Percentiles rank a stretch among this genome's conserved stretches.
Evolutionary conservation across 2,888 invertebrate species (phyloP).

Genomic region (Melinaea marsaeus): DNA sequence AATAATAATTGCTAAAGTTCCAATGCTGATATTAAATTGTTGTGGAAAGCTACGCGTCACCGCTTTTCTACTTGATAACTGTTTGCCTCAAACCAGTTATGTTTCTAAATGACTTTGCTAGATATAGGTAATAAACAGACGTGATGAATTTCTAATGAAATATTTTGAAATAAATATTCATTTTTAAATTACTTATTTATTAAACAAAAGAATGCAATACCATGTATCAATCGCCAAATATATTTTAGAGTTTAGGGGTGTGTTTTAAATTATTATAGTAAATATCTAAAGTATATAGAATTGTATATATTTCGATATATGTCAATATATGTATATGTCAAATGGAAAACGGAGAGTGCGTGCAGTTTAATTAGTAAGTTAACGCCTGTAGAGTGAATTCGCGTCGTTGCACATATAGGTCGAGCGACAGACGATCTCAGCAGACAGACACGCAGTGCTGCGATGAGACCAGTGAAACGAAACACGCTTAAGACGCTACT

Average conservation of each 20-base stretch:
- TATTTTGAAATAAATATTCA: background rate
- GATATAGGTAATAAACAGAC: constrained; percentile 6
- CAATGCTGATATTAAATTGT: constrained; percentile 38
- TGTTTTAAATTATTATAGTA: background rate
- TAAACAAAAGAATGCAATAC: no score
- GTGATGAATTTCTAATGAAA: constrained; percentile 7
- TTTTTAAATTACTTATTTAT: no score
- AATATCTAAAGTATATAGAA: background rate
- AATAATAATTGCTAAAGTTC: constrained; percentile 39
- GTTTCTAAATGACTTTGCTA: constrained; percentile 9
- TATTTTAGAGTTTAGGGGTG: background rate
- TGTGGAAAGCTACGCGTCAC: constrained; percentile 45
- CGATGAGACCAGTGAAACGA: constrained; percentile 19
- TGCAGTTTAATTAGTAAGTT: constrained; percentile 34
- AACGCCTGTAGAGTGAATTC: constrained; percentile 29
- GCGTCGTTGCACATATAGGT: constrained; percentile 33
- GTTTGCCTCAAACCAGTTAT: constrained; percentile 19
- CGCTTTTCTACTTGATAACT: constrained; percentile 31
- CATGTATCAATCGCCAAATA: no score
- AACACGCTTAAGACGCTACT: constrained; percentile 18
- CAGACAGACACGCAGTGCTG: constrained; percentile 20
- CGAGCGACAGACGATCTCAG: constrained; percentile 13
- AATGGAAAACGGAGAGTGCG: constrained; percentile 24
- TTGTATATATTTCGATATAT: constrained; percentile 4
- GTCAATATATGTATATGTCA: constrained; percentile 14